Evolutionary conservation across 2,113 vertebrate genomes (phyloP).

Genomic region (Pelmatolapia mariae): DNA sequence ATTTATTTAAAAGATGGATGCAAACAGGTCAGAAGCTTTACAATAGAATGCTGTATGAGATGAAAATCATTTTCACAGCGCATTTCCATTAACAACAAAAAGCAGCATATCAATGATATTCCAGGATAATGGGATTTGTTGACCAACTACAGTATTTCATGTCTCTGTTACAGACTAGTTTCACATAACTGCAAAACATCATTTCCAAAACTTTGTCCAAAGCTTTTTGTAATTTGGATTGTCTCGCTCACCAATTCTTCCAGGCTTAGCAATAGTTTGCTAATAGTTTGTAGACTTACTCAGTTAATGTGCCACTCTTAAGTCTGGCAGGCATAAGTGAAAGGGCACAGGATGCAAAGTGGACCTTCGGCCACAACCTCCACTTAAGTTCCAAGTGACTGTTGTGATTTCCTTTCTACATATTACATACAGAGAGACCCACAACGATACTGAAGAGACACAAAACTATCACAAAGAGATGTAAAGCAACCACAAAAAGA

Average conservation of each 20-base stretch:
- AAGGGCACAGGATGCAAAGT: not conserved
- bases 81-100: not conserved
- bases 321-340: not conserved
- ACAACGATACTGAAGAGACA: not conserved
- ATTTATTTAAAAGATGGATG: not conserved
- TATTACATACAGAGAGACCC: not conserved
- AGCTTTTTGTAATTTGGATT: not conserved
- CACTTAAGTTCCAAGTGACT: not conserved
- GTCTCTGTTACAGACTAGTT: not conserved
- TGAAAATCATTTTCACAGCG: not conserved
- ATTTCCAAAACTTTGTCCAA: not conserved
- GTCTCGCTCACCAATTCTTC: not conserved
- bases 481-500: not conserved
- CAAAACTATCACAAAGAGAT: not conserved
- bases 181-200: not conserved
- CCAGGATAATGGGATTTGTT: not conserved
- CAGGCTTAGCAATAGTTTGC: not conserved
- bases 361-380: not conserved
- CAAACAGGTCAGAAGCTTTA: not conserved
- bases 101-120: not conserved
- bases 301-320: not conserved
- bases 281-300: not conserved
- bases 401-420: not conserved
- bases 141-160: not conserved
- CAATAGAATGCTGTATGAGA: not conserved